Base-by-base conservation (phyloP, 2,113 vertebrate species). In the Podilymbus podiceps region DNA sequence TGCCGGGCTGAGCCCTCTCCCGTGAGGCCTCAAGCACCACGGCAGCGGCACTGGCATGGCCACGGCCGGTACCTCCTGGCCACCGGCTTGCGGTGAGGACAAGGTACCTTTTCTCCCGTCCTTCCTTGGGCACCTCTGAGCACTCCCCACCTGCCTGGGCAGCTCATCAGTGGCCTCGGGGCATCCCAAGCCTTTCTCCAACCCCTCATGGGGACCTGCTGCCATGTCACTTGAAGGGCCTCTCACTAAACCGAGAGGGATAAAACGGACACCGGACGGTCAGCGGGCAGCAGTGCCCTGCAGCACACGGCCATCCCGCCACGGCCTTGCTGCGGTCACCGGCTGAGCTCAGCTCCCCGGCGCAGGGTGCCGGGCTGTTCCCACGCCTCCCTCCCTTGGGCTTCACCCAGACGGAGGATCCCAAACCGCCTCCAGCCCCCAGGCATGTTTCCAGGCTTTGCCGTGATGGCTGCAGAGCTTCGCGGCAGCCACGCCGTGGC, bases 71-170 rank as follows among this genome's bases (percentile, higher is more conserved):
- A 78, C 31, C 27, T 64, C 50, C 66, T 23, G 52, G 74, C 35
- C 18, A 6, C 31, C 0, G 0, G 52, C 56, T 58, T 7, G 0
- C 0, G 0, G 49, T 7, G 71, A 58, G 72, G 59, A 27, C 40
- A 22, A 25, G 44, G 33, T 52, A 74, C 89, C 88, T 97, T 4
- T 28, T 33, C 58, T 76, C 20, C 22, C 7, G 8, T 84, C 73
- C 50, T 83, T 89, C 35, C 17, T 55, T 1, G 35, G 40, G 31
- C 0, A 7, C 21, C 78, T 71, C 11, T 74, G 80, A 66, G 84
- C 5, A 2, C 60, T 69, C 31, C 76, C 85, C 3, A 15, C 49
- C 66, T 8, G 8, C 2, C 17, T 15, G 0, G 35, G 25, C 71
- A 91, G 35, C 68, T 86, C 64, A 3, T 95, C 18, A 2, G 69